phyloP scores from a whole-genome alignment of 2,113 vertebrate species.

The Chionodraco myersi region DNA sequence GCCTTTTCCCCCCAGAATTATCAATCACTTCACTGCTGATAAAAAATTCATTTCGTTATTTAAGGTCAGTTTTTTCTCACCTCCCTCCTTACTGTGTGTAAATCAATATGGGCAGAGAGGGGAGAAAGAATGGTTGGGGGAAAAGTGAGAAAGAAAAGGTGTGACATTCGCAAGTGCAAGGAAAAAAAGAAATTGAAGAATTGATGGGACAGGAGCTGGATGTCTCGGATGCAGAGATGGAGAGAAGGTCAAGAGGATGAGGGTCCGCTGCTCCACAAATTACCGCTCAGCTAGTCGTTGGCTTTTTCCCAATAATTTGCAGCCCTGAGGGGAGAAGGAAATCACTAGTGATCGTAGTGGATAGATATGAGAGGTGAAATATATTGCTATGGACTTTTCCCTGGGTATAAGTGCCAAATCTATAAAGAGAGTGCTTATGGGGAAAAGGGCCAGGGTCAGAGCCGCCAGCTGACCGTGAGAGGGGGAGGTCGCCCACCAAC shows the following conservation, averaged over 20 bases:
- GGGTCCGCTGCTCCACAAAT: constrained; percentile 63
- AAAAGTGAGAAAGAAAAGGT: constrained; percentile 29
- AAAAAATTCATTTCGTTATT: constrained; percentile 67
- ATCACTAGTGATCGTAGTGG: constrained; percentile 69
- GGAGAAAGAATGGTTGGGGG: constrained; percentile 29
- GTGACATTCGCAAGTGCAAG: constrained; percentile 65
- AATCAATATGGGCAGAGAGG: constrained; percentile 52
- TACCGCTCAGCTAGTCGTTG: constrained; percentile 65
- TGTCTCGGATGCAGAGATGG: constrained; percentile 51
- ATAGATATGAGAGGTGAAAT: constrained; percentile 69
- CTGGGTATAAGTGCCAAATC: constrained; percentile 53
- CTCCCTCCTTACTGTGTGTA: constrained; percentile 29
- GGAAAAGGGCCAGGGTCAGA: constrained; percentile 48
- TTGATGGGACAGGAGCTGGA: constrained; percentile 50
- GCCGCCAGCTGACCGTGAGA: constrained; percentile 5
- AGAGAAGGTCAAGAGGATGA: constrained; percentile 74
- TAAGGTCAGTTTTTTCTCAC: constrained; percentile 14
- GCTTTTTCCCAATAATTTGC: constrained; percentile 68
- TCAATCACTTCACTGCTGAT: constrained; percentile 64
- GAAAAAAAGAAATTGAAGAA: constrained; percentile 51
- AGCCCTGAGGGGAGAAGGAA: constrained; percentile 53
- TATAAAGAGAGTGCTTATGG: constrained; percentile 59
- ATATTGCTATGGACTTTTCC: constrained; percentile 66
- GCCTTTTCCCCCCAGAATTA: constrained; percentile 40
- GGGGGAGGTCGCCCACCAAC: not conserved